Evolutionary conservation across 2,797 vertebrate genomes (phyloP), one percentile per base, ranked within the genome.

Genomic region (Brachyrhaphis roseni): DNA sequence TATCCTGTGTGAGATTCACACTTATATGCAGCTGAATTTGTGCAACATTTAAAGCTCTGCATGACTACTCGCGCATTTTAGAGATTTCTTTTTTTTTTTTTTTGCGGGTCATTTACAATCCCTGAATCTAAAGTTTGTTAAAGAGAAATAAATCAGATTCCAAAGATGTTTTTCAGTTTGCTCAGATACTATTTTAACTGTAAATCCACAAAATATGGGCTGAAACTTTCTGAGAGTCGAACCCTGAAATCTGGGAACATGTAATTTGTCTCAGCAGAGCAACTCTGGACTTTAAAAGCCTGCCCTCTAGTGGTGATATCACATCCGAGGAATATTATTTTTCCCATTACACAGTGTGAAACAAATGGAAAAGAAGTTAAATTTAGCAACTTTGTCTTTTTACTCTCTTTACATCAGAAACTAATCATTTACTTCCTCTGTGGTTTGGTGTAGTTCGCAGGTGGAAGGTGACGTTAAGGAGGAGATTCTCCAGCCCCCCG

Each of bases 401-500:
- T 28, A 55, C 23, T 3, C 53, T 49, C 26, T 86, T 57, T 77
- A 80, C 39, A 23, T 15, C 34, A 66, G 28, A 36, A 23, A 23
- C 3, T 8, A 68, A 41, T 7, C 20, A 12, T 68, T 41, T 68
- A 26, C 10, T 6, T 68, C 64, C 64, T 15, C 4, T 79, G 1
- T 51, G 1, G 66, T 2, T 77, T 1, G 71, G 20, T 82, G 2
- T 86, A 98, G 98, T 91, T 96, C 97, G 89, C 98, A 98, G 95
- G 94, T 94, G 46, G 98, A 99, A 95, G 97, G 98, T 12, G 98
- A 98, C 0, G 97, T 97, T 47, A 98, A 98, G 88, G 98, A 99
- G 94, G 98, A 99, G 95, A 99, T 99, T 75, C 93, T 99, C 45
- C 98, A 99, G 94, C 97, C 98, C 68, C 98, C 98, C 0, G 97